Conservation (phyloP, 1,140 invertebrate genomes). For the Campoletis sonorensis region DNA sequence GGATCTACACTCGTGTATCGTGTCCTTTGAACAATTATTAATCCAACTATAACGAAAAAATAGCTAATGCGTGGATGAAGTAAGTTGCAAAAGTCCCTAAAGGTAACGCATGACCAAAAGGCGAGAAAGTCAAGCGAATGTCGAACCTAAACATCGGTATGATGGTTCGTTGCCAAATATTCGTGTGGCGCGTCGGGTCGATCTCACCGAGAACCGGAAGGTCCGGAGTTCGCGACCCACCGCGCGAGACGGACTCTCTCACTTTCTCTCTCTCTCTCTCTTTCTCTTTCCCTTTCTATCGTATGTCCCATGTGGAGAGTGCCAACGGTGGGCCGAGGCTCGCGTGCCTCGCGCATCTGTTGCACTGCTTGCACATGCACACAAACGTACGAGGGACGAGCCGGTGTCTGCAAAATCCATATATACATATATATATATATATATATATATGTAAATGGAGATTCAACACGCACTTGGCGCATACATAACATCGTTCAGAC, state of each 20-base stretch:
- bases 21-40: not conserved
- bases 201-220: constrained; percentile 56
- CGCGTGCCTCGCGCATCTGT: constrained; percentile 75
- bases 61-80: not conserved
- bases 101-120: not conserved
- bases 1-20: no score
- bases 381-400: constrained; percentile 54
- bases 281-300: not conserved
- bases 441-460: constrained; percentile 24
- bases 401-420: constrained; percentile 13
- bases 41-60: not conserved
- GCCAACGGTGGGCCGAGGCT: constrained; percentile 51
- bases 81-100: not conserved
- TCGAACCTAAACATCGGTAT: constrained; percentile 5
- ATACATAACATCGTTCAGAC: constrained; percentile 21
- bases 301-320: constrained; percentile 1
- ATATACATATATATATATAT: not conserved
- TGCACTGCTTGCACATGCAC: constrained; percentile 67
- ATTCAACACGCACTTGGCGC: constrained; percentile 29
- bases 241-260: constrained; percentile 31
- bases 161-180: constrained; percentile 65
- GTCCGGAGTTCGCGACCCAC: constrained; percentile 70
- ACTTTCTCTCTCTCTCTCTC: not conserved
- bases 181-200: constrained; percentile 58
- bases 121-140: not conserved